phyloP scores from a whole-genome alignment of 92 coral and sea anemone genomes.

The Bergia puertoricense region DNA sequence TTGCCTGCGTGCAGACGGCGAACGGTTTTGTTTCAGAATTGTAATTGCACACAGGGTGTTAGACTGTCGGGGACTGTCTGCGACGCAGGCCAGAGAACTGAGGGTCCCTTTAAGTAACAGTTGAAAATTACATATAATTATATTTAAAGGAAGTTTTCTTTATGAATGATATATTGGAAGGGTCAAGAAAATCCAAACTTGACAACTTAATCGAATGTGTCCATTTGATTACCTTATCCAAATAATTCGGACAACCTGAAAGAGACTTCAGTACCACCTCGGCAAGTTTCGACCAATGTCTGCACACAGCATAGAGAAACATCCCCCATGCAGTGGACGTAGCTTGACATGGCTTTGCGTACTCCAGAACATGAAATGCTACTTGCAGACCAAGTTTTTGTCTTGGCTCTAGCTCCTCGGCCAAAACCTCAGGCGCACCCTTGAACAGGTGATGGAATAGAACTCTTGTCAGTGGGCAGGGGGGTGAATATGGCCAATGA shows the following conservation, averaged over 20 bases:
- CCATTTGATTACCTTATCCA: constrained; percentile 52
- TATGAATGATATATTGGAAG: no score
- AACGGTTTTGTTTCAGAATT: no score
- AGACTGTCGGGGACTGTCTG: no score
- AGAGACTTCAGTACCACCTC: constrained; percentile 70
- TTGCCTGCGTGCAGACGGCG: no score
- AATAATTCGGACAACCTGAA: constrained; percentile 46
- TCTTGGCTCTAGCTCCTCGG: constrained; percentile 27
- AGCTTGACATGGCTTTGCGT: constrained; percentile 18
- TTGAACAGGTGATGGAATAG: constrained; percentile 66
- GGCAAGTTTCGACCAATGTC: constrained; percentile 80
- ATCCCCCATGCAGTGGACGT: constrained; percentile 48
- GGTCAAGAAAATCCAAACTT: no score
- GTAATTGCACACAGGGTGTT: no score
- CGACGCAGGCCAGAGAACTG: no score
- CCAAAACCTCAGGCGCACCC: constrained; percentile 46
- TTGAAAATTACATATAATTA: no score
- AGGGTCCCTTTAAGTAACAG: no score
- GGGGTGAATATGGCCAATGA: constrained; percentile 44
- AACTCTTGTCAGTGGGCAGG: constrained; percentile 63
- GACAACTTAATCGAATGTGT: no score
- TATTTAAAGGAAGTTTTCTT: no score
- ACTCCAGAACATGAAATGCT: constrained; percentile 46
- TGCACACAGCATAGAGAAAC: constrained; percentile 66
- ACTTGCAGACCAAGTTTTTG: constrained; percentile 43